A percentile compares a stretch with the other conserved stretches of the same genome.
Conservation (phyloP, 2,113 vertebrate species). For the Perca fluviatilis region DNA sequence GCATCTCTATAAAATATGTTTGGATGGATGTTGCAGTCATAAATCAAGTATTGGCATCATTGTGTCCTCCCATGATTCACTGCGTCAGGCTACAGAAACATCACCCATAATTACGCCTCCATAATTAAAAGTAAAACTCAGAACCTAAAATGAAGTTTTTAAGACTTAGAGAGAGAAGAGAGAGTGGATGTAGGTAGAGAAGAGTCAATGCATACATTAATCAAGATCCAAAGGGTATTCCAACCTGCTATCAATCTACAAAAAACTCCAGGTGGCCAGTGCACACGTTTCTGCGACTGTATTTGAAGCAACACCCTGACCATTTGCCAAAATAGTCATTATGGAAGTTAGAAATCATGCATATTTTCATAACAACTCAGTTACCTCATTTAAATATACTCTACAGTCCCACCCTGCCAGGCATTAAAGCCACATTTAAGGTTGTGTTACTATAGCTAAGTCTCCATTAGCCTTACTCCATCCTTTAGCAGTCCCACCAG, state of each 20-base stretch:
- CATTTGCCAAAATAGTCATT: slow-evolving; percentile 19
- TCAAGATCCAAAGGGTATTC: neutral
- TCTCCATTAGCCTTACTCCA: slow-evolving; percentile 21
- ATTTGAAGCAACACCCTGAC: neutral
- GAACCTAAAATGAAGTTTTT: neutral
- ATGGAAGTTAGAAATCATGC: slow-evolving; percentile 30
- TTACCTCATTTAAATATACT: slow-evolving; percentile 21
- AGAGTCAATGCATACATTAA: neutral
- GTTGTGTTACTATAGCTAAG: slow-evolving; percentile 35
- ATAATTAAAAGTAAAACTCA: neutral
- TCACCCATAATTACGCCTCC: neutral
- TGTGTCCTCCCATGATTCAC: neutral
- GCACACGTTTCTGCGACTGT: neutral
- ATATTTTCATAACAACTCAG: slow-evolving; percentile 29
- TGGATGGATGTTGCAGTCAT: neutral
- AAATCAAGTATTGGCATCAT: neutral
- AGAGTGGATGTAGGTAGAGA: neutral
- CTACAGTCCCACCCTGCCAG: neutral
- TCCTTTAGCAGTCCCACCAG: neutral
- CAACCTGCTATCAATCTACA: neutral
- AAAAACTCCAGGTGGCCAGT: neutral
- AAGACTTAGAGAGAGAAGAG: neutral
- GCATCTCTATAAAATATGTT: neutral
- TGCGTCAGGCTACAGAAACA: neutral
- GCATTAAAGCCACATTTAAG: slow-evolving; percentile 22